Evolutionary conservation across 1,140 invertebrate species (phyloP).

Genomic region (Sarcophaga bullata): DNA sequence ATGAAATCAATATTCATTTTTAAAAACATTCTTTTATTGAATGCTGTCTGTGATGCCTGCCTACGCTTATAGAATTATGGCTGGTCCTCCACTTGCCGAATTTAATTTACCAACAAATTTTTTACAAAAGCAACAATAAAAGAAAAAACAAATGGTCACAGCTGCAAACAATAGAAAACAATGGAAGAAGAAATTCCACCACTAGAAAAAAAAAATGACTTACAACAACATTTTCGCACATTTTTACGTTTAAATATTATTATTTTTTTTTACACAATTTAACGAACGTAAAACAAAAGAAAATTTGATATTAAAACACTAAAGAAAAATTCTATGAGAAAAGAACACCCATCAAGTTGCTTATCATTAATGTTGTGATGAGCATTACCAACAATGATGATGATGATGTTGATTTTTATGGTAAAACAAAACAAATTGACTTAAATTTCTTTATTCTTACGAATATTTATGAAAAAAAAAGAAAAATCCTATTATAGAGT

Average conservation of each 20-base stretch:
- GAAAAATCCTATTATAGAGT: no score
- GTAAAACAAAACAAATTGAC: conserved; percentile 13
- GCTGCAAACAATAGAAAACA: not conserved
- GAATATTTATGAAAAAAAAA: not conserved
- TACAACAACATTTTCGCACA: conserved; percentile 7
- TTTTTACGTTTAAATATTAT: not conserved
- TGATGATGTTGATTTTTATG: conserved; percentile 13
- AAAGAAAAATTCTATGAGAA: not conserved
- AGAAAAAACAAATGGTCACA: not conserved
- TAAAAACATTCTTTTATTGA: conserved; percentile 4
- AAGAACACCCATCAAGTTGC: conserved; percentile 8
- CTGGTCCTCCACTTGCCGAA: no score
- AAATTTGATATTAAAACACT: not conserved
- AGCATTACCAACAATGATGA: not conserved
- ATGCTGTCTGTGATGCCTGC: not conserved
- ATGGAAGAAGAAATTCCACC: not conserved
- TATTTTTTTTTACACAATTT: no score
- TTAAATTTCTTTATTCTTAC: not conserved
- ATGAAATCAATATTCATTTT: not conserved
- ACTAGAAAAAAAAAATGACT: not conserved
- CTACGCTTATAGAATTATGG: not conserved
- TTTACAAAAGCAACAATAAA: not conserved
- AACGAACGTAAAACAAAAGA: not conserved
- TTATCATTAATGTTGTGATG: not conserved
- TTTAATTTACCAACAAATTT: not conserved